Evolutionary conservation across 2,797 vertebrate species (phyloP), one percentile per base, ranked within the genome.

Genomic region (Bradypodion pumilum): DNA sequence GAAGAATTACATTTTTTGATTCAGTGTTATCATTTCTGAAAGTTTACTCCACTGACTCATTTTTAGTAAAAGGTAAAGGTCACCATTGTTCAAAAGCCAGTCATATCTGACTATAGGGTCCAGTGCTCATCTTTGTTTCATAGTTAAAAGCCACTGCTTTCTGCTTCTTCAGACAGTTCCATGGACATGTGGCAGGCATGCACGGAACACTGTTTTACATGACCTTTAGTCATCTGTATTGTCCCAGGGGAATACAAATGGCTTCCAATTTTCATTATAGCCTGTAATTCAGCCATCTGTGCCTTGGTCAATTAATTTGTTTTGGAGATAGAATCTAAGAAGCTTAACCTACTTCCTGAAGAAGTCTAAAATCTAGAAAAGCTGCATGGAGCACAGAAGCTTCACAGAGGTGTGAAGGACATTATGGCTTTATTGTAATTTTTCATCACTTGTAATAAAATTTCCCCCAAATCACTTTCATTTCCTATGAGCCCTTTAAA

Each of bases 281-380:
- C 44, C 70, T 60, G 44, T 85, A 60, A 80, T 85, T 80, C 83
- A 74, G 77, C 83, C 74, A 80, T 85, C 77, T 85, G 78, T 80
- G 49, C 37, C 62, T 68, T 75, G 62, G 78, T 63, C 70, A 85
- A 80, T 85, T 85, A 80, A 80, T 85, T 80, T 80, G 78, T 68
- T 80, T 85, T 75, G 69, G 77, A 59, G 82, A 83, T 83, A 83
- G 52, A 74, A 85, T 80, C 78, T 60, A 60, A 49, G 62, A 62
- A 40, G 70, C 62, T 85, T 85, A 85, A 80, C 77, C 46, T 75
- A 85, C 78, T 74, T 85, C 75, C 37, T 19, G 29, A 44, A 59
- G 40, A 66, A 62, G 62, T 80, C 78, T 85, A 42, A n/a, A 85
- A 85, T 66, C 49, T 78, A 75, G 49, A 32, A 65, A 32, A 59